Evolutionary conservation across 1,140 invertebrate species (phyloP).

Genomic region (Bradysia coprophila): DNA sequence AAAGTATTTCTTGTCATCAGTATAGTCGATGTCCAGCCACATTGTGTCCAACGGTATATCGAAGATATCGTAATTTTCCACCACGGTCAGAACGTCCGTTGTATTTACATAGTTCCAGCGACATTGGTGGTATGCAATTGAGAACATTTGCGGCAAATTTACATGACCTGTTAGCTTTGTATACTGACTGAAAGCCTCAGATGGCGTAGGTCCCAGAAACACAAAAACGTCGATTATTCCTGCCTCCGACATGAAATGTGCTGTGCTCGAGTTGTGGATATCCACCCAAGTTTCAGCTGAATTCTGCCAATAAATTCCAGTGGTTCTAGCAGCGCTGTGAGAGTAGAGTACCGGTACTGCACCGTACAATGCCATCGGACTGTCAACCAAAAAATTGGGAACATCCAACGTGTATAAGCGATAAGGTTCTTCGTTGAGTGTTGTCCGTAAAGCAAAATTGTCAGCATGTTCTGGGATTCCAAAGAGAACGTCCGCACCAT

Average conservation of each 20-base stretch:
- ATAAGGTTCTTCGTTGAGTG: slow-evolving; percentile 78
- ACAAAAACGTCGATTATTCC: slow-evolving; percentile 90
- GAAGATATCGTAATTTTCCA: slow-evolving; percentile 68
- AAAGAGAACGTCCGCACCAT: slow-evolving; percentile 79
- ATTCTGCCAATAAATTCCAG: slow-evolving; percentile 96
- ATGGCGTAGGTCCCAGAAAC: slow-evolving; percentile 69
- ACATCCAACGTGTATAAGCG: slow-evolving; percentile 96
- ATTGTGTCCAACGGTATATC: slow-evolving; percentile 92
- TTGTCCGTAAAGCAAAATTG: slow-evolving; percentile 66
- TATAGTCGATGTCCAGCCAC: slow-evolving; percentile 99
- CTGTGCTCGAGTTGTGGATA: slow-evolving; percentile 58
- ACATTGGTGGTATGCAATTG: slow-evolving; percentile 89
- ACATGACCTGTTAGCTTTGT: slow-evolving; percentile 69
- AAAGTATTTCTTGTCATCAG: slow-evolving; percentile 88
- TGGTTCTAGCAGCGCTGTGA: slow-evolving; percentile 56
- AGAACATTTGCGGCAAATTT: slow-evolving; percentile 50
- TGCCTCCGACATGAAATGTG: slow-evolving; percentile 81
- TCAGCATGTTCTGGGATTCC: slow-evolving; percentile 98
- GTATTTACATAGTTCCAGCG: slow-evolving; percentile 99
- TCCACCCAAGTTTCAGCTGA: slow-evolving; percentile 98
- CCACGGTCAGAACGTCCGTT: slow-evolving; percentile 71
- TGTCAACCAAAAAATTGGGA: slow-evolving; percentile 93
- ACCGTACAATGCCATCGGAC: slow-evolving; percentile 92
- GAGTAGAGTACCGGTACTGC: slow-evolving; percentile 85
- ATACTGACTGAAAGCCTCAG: slow-evolving; percentile 80